Conservation (phyloP, 2,888 invertebrate species). For the Catocala nupta region DNA sequence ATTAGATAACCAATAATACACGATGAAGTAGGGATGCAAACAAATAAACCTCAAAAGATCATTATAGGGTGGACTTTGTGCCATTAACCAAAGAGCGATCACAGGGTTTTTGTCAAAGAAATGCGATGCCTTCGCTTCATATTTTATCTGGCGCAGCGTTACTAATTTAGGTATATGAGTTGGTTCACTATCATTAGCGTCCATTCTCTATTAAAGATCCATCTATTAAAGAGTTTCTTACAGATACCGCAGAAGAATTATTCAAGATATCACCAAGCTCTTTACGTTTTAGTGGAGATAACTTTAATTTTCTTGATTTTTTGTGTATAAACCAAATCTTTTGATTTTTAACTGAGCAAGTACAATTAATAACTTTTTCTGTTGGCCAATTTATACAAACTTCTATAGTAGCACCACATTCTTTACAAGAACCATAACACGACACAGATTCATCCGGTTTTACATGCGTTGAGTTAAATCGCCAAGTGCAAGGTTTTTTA, state of each 20-base stretch:
- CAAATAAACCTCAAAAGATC: slow-evolving; percentile 7
- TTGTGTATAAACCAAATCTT: slow-evolving; percentile 4
- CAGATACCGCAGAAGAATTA: slow-evolving; percentile 6
- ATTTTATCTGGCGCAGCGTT: too few relatives aligned
- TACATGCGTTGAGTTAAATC: slow-evolving; percentile 12
- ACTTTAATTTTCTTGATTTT: slow-evolving; percentile 10
- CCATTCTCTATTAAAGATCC: too few relatives aligned
- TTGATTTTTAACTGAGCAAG: background rate
- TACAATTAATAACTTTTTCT: slow-evolving; percentile 19
- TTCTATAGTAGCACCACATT: slow-evolving; percentile 18
- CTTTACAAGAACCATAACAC: slow-evolving; percentile 17
- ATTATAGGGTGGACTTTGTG: slow-evolving; percentile 8
- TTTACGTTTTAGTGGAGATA: background rate
- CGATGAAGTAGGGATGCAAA: background rate
- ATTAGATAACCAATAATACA: too few relatives aligned
- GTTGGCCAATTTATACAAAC: slow-evolving; percentile 21
- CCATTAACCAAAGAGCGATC: background rate
- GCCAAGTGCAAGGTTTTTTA: slow-evolving; percentile 15
- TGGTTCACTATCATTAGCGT: too few relatives aligned
- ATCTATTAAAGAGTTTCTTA: too few relatives aligned
- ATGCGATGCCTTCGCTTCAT: too few relatives aligned
- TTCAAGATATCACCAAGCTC: slow-evolving; percentile 3
- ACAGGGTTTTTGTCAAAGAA: too few relatives aligned
- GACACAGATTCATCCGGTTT: slow-evolving; percentile 14
- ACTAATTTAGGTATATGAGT: too few relatives aligned